A percentile compares a stretch with the other conserved stretches of the same genome.
These are phyloP conservation scores for Anguilla megastoma DNA, from an alignment of 2,797 vertebrate genomes.

Conservation along the genomic window DNA sequence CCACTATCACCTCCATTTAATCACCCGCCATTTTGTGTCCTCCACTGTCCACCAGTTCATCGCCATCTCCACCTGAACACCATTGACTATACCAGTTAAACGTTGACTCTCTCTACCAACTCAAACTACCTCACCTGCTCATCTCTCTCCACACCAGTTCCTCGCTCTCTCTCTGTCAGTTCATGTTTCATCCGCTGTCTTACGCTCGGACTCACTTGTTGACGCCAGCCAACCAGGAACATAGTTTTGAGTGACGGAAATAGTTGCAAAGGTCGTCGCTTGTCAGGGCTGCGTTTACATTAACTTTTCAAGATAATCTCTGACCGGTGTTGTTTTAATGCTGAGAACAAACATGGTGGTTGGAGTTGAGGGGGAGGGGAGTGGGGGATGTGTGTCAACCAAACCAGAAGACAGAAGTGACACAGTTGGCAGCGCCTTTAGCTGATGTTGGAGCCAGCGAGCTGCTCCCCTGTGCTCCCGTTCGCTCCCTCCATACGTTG, in stretches of 20 bases:
- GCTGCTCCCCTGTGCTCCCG: neutral
- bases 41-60: neutral
- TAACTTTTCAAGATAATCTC: neutral
- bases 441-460: neutral
- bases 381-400: neutral
- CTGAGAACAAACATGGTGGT: neutral
- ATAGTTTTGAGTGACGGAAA: neutral
- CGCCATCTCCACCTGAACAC: neutral
- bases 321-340: neutral
- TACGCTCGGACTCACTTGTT: neutral
- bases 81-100: neutral
- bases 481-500: conserved; percentile 38
- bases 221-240: neutral
- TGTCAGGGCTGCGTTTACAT: conserved; percentile 1
- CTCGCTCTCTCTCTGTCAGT: neutral
- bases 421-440: neutral
- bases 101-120: neutral
- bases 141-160: neutral
- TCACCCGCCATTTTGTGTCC: neutral
- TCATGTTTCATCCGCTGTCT: neutral
- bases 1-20: neutral
- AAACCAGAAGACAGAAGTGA: neutral
- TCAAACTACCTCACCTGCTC: neutral
- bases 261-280: neutral
- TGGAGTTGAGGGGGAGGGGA: neutral